These are phyloP conservation scores for Prinia subflava DNA, from an alignment of 2,113 vertebrate genomes.

Conservation along the genomic window DNA sequence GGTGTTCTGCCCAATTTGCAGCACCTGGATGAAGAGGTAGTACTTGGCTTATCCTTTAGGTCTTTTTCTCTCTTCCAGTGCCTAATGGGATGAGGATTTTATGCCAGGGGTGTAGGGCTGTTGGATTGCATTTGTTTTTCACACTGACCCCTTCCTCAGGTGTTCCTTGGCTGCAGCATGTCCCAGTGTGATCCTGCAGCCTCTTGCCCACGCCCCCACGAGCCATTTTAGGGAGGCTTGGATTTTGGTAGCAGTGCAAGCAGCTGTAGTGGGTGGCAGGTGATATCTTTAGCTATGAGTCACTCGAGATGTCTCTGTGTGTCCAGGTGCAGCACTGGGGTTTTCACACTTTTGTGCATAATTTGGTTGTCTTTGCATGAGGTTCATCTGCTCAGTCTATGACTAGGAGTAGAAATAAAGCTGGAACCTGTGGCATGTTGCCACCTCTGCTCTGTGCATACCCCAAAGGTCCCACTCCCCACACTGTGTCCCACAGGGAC, in stretches of 20 bases:
- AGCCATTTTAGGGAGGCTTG: not conserved
- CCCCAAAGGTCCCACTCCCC: not conserved
- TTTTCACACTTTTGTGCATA: not conserved
- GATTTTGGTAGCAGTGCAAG: not conserved
- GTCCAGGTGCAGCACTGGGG: not conserved
- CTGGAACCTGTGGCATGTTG: not conserved
- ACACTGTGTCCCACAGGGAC: not conserved
- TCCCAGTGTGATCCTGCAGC: not conserved
- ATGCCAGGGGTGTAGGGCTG: accelerated
- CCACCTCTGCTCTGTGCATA: not conserved
- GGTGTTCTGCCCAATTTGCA: not conserved
- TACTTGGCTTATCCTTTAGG: not conserved
- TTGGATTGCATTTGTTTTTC: not conserved
- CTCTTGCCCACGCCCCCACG: accelerated
- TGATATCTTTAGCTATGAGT: constrained; percentile 37
- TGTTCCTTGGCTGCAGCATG: not conserved
- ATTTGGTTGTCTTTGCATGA: not conserved
- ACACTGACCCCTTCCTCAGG: not conserved
- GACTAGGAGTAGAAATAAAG: not conserved
- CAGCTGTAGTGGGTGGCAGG: not conserved
- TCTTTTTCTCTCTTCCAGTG: not conserved
- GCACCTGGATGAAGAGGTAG: not conserved
- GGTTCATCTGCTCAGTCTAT: not conserved
- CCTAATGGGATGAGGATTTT: not conserved
- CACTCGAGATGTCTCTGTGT: not conserved